Conservation (phyloP, 2,888 invertebrate species). For the Galerucella nymphaeae region DNA sequence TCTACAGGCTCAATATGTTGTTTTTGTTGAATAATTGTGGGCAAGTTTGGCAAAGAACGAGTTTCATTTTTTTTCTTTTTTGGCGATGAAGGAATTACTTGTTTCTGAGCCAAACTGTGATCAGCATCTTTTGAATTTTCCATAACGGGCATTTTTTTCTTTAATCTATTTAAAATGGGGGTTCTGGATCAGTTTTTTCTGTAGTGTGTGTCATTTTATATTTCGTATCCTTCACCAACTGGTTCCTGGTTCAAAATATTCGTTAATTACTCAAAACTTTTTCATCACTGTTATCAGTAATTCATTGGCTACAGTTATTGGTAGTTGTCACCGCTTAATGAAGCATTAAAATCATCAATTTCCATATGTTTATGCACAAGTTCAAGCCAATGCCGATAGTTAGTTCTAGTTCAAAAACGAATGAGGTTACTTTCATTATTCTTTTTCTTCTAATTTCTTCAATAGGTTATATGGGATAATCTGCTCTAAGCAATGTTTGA, state of each 20-base stretch:
- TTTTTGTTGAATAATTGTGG: neutral
- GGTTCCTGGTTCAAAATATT: conserved; percentile 15
- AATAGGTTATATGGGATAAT: too few relatives aligned
- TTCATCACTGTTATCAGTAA: conserved; percentile 14
- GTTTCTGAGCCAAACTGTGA: conserved; percentile 13
- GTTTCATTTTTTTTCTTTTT: neutral
- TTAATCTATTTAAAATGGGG: conserved; percentile 13
- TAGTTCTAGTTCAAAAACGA: too few relatives aligned
- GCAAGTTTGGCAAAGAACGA: neutral
- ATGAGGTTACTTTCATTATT: too few relatives aligned
- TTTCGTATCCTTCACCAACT: conserved; percentile 9
- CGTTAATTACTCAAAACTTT: conserved; percentile 21
- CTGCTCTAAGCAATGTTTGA: too few relatives aligned
- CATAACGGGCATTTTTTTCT: conserved; percentile 9
- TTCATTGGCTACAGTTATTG: neutral
- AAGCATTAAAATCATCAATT: too few relatives aligned
- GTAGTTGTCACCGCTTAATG: neutral
- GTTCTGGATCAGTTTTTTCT: neutral
- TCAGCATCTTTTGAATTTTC: conserved; percentile 19
- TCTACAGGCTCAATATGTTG: neutral
- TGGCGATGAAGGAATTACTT: neutral
- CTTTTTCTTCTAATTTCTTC: too few relatives aligned
- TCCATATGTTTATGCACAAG: too few relatives aligned
- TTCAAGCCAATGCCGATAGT: too few relatives aligned
- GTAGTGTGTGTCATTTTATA: neutral